Evolutionary conservation across 2,797 vertebrate species (phyloP).

Genomic region (Chaunax sp.): DNA sequence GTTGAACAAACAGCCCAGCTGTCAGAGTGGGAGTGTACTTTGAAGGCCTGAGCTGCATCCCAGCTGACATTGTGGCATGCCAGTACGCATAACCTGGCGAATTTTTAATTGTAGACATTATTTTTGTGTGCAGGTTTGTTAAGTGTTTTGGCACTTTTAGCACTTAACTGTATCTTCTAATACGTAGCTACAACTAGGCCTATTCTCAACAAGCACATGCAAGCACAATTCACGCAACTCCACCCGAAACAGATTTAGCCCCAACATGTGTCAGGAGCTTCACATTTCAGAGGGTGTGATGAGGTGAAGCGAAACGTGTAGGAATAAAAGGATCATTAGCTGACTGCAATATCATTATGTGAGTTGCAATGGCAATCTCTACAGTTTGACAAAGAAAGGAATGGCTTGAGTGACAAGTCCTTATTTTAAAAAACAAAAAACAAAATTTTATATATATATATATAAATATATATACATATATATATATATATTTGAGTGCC

Average conservation of each 20-base stretch:
- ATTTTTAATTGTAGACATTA: conserved; percentile 40
- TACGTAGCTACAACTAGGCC: background rate
- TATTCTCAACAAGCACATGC: background rate
- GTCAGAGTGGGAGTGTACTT: conserved; percentile 75
- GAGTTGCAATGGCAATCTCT: conserved; percentile 37
- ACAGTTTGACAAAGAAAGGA: conserved; percentile 52
- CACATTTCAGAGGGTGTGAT: conserved; percentile 45
- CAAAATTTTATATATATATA: too few relatives aligned
- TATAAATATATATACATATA: too few relatives aligned
- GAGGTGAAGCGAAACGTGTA: conserved; percentile 50
- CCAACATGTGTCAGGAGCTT: conserved; percentile 12
- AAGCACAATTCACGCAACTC: conserved; percentile 3
- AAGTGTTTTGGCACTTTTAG: conserved; percentile 2
- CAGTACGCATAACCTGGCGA: conserved; percentile 57
- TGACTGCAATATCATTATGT: conserved; percentile 35
- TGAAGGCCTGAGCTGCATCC: conserved; percentile 71
- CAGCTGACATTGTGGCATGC: conserved; percentile 58
- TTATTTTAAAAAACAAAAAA: background rate
- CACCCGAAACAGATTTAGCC: conserved; percentile 23
- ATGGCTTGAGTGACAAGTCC: conserved; percentile 14
- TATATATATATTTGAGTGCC: too few relatives aligned
- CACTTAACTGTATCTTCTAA: conserved; percentile 24
- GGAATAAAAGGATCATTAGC: conserved; percentile 34
- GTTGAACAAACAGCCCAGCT: conserved; percentile 74
- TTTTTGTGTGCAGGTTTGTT: background rate